Conservation (phyloP, 2,797 vertebrate species). For the Acanthopagrus latus region DNA sequence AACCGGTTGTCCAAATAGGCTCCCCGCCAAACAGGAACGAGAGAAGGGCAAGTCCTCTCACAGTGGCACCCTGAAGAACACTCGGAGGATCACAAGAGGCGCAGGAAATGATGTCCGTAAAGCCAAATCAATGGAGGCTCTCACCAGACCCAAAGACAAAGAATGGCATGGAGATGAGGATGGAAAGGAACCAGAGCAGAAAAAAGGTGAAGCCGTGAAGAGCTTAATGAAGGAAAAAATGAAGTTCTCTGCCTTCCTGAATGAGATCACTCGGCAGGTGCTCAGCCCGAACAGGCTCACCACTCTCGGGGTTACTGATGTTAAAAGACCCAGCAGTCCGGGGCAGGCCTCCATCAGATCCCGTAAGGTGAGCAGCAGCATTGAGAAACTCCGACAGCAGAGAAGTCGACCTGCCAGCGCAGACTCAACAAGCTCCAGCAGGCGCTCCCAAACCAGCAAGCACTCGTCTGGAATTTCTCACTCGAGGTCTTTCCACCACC, state of each 20-base stretch:
- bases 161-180: slow-evolving; percentile 56
- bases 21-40: slow-evolving; percentile 43
- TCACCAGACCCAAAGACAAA: slow-evolving; percentile 64
- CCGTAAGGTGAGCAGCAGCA: slow-evolving; percentile 46
- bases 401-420: slow-evolving; percentile 59
- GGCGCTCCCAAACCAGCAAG: slow-evolving; percentile 59
- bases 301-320: slow-evolving; percentile 86
- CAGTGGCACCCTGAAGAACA: slow-evolving; percentile 56
- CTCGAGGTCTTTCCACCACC: slow-evolving; percentile 57
- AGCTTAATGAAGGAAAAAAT: slow-evolving; percentile 85
- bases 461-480: slow-evolving; percentile 51
- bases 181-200: slow-evolving; percentile 65
- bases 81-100: slow-evolving; percentile 17
- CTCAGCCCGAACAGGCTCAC: slow-evolving; percentile 88
- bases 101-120: slow-evolving; percentile 74
- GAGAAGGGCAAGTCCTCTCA: slow-evolving; percentile 47
- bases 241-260: slow-evolving; percentile 89
- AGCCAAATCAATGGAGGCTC: slow-evolving; percentile 87
- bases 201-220: slow-evolving; percentile 73
- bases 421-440: slow-evolving; percentile 75
- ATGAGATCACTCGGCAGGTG: slow-evolving; percentile 90
- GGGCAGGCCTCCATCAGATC: slow-evolving; percentile 54
- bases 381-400: slow-evolving; percentile 48
- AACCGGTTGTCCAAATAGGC: slow-evolving; percentile 42
- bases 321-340: slow-evolving; percentile 70